phyloP scores from a whole-genome alignment of 2,888 invertebrate genomes.

The Ariolimax columbianus region DNA sequence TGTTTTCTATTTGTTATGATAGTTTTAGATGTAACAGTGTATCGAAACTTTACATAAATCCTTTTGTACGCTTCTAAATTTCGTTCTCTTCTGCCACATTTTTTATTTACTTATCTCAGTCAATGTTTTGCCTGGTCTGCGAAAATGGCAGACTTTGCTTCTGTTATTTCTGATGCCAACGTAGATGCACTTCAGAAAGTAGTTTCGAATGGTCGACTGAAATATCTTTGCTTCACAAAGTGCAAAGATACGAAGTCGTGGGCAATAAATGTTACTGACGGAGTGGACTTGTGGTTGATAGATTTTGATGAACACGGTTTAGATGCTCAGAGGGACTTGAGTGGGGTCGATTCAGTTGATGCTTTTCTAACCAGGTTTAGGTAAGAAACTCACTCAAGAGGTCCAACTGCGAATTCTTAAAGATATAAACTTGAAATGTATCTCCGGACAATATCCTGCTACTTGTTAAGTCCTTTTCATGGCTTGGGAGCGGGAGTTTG shows the following conservation, averaged over 20 bases:
- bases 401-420: too few species aligned
- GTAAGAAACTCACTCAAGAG: too few species aligned
- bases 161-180: constrained; percentile 60
- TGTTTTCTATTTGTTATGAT: too few species aligned
- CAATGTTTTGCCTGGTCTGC: neutral
- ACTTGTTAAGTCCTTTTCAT: too few species aligned
- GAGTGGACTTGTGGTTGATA: constrained; percentile 68
- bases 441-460: too few species aligned
- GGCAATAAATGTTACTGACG: constrained; percentile 69
- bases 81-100: too few species aligned
- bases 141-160: constrained; percentile 55
- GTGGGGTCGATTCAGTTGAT: constrained; percentile 62
- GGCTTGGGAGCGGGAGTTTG: too few species aligned
- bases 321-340: constrained; percentile 67
- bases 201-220: constrained; percentile 60
- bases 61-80: too few species aligned
- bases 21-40: too few species aligned
- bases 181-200: constrained; percentile 63
- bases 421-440: too few species aligned
- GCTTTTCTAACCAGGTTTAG: constrained; percentile 67
- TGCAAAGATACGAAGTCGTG: constrained; percentile 55
- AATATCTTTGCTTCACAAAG: constrained; percentile 67
- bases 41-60: too few species aligned
- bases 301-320: constrained; percentile 69
- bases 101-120: too few species aligned